Base-by-base conservation (phyloP, 2,797 vertebrate genomes). In the Platalea minor region DNA sequence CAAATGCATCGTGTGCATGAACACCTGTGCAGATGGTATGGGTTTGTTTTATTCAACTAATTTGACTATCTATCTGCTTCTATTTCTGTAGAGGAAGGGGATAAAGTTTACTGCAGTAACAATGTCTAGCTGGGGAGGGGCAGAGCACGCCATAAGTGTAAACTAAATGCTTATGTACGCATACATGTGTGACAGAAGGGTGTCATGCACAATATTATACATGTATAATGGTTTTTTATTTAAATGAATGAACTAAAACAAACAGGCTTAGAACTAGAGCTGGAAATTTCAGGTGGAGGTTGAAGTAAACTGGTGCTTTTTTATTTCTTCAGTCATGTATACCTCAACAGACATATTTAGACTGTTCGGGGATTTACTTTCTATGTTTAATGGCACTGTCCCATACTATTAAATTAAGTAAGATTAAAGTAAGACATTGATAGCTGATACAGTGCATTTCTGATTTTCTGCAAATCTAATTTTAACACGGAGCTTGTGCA, bases 1-100 rank as follows among this genome's bases (percentile, higher is more conserved):
- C 3, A 2, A 60, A n/a, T 1, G 1, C 25, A 13, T 24, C 28
- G 2, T 18, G 8, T 57, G 33, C 11, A 3, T 13, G 26, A 76
- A 31, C 39, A 37, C 16, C 23, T 45, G 28, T 8, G 1, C 8
- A 33, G 21, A 5, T 1, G 8, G 26, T 31, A 43, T 23, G 1
- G 1, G 17, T 43, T 67, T 73, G 8, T 57, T 82, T 77, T 54
- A 31, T 31, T 72, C 10, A 35, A 4, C 48, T 77, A 13, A 90
- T 90, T 77, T 86, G 48, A 61, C 21, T 67, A 12, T 24, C 7
- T 86, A 56, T 73, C n/a, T 25, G 29, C 41, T 82, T 48, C 45
- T 76, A 1, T 69, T 69, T 53, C 31, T 81, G 28, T 48, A 50
- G 39, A 65, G 35, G 33, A 61, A 61, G 41, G 16, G 25, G 23